Evolutionary conservation across 2,888 invertebrate species (phyloP).

Genomic region (Gortyna flavago): DNA sequence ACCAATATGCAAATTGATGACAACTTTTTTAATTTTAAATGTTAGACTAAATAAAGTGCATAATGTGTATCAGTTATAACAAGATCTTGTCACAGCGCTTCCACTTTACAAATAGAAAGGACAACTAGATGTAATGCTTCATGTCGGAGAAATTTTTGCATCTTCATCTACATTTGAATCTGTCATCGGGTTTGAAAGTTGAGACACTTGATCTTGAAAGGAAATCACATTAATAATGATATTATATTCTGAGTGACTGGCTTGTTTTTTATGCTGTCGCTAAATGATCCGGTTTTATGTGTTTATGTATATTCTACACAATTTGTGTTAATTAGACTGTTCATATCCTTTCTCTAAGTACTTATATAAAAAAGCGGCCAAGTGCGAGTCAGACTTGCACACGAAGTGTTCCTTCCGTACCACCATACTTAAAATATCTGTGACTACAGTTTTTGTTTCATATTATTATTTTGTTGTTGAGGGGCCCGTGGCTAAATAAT

Average conservation of each 20-base stretch:
- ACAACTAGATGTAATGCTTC: conserved; percentile 23
- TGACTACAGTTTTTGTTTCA: too few species aligned
- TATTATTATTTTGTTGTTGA: too few species aligned
- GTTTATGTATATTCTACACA: neutral
- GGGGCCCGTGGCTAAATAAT: too few species aligned
- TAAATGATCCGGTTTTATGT: conserved; percentile 19
- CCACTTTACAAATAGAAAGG: conserved; percentile 52
- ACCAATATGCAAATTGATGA: neutral
- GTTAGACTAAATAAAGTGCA: neutral
- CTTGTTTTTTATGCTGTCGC: conserved; percentile 8
- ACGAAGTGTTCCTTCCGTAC: too few species aligned
- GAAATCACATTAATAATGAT: conserved; percentile 38
- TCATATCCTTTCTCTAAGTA: neutral
- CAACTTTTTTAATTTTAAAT: neutral
- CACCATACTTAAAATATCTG: too few species aligned
- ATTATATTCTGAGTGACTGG: neutral
- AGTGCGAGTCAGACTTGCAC: too few species aligned
- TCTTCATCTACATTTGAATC: conserved; percentile 44
- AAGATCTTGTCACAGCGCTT: conserved; percentile 13
- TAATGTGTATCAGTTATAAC: conserved; percentile 19
- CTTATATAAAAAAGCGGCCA: neutral
- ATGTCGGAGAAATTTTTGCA: conserved; percentile 48
- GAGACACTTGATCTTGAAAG: conserved; percentile 24
- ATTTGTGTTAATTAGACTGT: too few species aligned
- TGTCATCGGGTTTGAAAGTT: conserved; percentile 48